phyloP scores from a whole-genome alignment of 2,113 vertebrate genomes.

The Pluvialis apricaria region DNA sequence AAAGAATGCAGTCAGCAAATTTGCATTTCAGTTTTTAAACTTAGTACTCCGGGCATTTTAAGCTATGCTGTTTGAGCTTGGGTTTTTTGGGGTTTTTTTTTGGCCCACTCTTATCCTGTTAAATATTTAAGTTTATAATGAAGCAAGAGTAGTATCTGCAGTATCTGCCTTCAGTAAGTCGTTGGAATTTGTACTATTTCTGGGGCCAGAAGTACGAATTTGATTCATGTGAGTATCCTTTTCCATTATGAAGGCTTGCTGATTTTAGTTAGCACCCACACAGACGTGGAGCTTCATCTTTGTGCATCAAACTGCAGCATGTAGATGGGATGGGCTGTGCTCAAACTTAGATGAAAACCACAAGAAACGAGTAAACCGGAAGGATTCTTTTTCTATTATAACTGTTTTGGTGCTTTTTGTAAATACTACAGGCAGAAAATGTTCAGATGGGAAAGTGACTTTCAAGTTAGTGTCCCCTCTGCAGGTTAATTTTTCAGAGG shows the following conservation, averaged over 20 bases:
- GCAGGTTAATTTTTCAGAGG: neutral
- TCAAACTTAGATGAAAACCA: neutral
- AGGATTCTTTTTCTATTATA: neutral
- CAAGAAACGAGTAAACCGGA: neutral
- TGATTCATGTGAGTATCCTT: neutral
- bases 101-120: neutral
- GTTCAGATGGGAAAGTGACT: neutral
- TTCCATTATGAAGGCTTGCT: neutral
- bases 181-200: neutral
- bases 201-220: neutral
- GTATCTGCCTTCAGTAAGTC: neutral
- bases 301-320: neutral
- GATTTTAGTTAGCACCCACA: neutral
- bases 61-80: neutral
- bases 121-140: neutral
- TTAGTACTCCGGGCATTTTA: neutral
- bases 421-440: neutral
- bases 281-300: neutral
- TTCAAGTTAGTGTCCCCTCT: neutral
- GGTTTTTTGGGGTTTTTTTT: neutral
- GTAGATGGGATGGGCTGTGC: neutral
- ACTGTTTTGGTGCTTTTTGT: neutral
- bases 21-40: neutral
- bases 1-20: neutral
- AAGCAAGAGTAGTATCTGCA: neutral